Conservation (phyloP, 2,888 invertebrate species). For the Hirtodrosophila confusa region DNA sequence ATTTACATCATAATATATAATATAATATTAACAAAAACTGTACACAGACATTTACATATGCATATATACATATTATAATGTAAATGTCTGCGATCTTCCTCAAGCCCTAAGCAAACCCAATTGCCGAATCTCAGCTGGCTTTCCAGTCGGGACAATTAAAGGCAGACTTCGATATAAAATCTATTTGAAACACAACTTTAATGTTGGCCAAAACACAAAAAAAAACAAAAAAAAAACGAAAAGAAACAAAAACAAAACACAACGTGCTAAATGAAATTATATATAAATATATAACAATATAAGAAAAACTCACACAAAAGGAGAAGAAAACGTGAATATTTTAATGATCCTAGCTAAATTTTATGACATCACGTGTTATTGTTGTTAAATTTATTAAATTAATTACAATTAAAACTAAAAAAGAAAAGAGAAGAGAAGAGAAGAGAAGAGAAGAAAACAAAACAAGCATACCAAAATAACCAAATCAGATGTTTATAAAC, state of each 20-base stretch:
- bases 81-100: conserved; percentile 20
- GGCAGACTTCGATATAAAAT: conserved; percentile 5
- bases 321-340: conserved; percentile 47
- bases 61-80: conserved; percentile 4
- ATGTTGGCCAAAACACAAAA: conserved; percentile 39
- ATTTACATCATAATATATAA: conserved; percentile 6
- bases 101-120: conserved; percentile 4
- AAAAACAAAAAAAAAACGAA: no score
- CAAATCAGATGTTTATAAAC: conserved; percentile 19
- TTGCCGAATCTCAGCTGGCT: conserved; percentile 27
- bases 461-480: conserved; percentile 35
- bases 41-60: background rate
- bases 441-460: background rate
- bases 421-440: conserved; percentile 3
- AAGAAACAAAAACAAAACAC: background rate
- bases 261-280: conserved; percentile 35
- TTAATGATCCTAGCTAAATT: conserved; percentile 67
- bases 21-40: conserved; percentile 2
- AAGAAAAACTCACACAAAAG: conserved; percentile 1
- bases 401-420: conserved; percentile 39
- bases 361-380: conserved; percentile 71
- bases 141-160: conserved; percentile 5
- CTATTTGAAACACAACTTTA: conserved; percentile 24
- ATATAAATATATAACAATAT: conserved; percentile 17
- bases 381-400: conserved; percentile 61